These are phyloP conservation scores for Xiphophorus couchianus DNA, from an alignment of 2,113 vertebrate species.

Conservation along the genomic window DNA sequence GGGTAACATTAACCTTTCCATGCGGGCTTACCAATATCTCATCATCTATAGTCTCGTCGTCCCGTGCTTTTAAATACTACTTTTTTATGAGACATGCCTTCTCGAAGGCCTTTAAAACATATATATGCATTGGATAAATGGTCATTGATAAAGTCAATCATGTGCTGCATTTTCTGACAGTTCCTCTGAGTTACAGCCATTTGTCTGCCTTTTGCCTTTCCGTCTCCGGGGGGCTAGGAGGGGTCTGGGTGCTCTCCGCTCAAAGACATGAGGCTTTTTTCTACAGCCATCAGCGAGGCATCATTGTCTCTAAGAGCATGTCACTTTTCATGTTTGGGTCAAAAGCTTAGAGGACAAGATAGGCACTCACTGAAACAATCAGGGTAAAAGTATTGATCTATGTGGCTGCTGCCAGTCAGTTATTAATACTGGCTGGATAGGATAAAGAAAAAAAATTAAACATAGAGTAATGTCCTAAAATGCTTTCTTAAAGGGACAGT, in stretches of 20 bases:
- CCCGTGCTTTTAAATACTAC: slow-evolving; percentile 61
- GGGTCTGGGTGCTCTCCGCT: slow-evolving; percentile 35
- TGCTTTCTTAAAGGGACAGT: not conserved
- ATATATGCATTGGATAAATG: slow-evolving; percentile 76
- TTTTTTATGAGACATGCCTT: slow-evolving; percentile 62
- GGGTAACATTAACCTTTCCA: slow-evolving; percentile 81
- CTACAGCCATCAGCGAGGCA: slow-evolving; percentile 26
- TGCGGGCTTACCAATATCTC: slow-evolving; percentile 75
- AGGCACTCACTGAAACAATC: slow-evolving; percentile 51
- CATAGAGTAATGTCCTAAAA: not conserved
- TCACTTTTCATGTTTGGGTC: slow-evolving; percentile 62
- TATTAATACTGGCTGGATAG: slow-evolving; percentile 10
- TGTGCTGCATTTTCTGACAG: slow-evolving; percentile 67
- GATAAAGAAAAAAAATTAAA: slow-evolving; percentile 28
- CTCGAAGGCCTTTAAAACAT: slow-evolving; percentile 73
- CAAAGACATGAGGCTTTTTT: slow-evolving; percentile 29
- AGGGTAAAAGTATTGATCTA: slow-evolving; percentile 55
- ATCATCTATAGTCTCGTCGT: slow-evolving; percentile 59
- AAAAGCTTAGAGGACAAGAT: slow-evolving; percentile 56
- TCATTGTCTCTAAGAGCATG: slow-evolving; percentile 60
- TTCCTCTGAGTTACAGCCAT: slow-evolving; percentile 70
- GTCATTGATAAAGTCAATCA: slow-evolving; percentile 77
- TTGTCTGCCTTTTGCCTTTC: slow-evolving; percentile 34
- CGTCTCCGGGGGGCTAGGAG: slow-evolving; percentile 32
- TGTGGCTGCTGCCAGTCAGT: slow-evolving; percentile 29